Evolutionary conservation across 1,140 invertebrate species (phyloP).

Genomic region (Halictus rubicundus): DNA sequence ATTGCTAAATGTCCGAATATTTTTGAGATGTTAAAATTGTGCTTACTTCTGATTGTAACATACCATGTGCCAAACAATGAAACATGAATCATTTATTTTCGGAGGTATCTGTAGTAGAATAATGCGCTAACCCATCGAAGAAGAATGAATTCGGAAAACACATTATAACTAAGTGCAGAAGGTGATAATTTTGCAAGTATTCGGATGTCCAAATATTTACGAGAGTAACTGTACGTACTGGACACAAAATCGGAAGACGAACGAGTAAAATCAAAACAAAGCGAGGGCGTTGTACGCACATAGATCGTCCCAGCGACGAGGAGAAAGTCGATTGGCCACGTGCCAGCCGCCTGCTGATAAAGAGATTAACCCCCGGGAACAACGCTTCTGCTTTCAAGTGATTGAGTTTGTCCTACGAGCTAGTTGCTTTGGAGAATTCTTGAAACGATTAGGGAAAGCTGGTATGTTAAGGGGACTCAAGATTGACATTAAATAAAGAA

Average conservation of each 20-base stretch:
- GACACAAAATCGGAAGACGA: neutral
- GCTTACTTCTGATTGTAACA: too few species aligned
- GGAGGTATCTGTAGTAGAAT: too few species aligned
- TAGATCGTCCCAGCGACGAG: constrained; percentile 19
- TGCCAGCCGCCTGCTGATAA: constrained; percentile 74
- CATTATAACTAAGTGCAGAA: too few species aligned
- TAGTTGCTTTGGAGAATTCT: neutral
- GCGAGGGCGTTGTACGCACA: constrained; percentile 25
- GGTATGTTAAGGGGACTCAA: neutral
- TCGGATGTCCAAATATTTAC: too few species aligned
- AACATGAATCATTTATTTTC: too few species aligned
- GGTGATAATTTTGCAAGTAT: too few species aligned
- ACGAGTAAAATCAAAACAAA: constrained; percentile 39
- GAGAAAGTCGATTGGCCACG: constrained; percentile 65
- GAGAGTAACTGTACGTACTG: too few species aligned
- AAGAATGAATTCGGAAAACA: too few species aligned
- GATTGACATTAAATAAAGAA: neutral
- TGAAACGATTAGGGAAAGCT: neutral
- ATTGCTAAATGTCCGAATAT: too few species aligned
- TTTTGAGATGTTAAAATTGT: too few species aligned
- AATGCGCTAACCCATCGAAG: too few species aligned
- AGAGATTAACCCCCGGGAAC: constrained; percentile 72
- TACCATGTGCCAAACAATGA: too few species aligned
- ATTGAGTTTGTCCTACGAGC: constrained; percentile 11
- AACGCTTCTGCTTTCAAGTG: constrained; percentile 66